Evolutionary conservation across 2,888 invertebrate genomes (phyloP), one percentile per base, ranked within the genome.

Genomic region (Philaethria dido): DNA sequence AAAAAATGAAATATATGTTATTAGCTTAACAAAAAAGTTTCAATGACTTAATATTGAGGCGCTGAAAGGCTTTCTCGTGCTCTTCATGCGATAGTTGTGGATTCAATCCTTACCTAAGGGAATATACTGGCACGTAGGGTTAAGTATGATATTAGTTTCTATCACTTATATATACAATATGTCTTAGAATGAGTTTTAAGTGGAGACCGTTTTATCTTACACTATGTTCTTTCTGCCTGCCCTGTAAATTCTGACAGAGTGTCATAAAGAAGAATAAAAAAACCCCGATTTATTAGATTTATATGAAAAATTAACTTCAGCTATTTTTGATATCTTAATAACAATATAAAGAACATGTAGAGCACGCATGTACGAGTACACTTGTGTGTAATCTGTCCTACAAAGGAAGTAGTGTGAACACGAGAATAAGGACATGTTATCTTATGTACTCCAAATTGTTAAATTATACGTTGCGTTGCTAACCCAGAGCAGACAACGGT

Each of bases 361-460:
- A 39, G 6, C 13, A 13, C 13, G 39, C 39, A 13, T 11, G 1
- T 13, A 39, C 39, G 39, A 2, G 1, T 13, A 39, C 39, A 13
- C 1, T 39, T 39, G 39, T 11, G 13, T 1, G 13, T 3, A 11
- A n/a, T 11, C 3, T 52, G 52, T 16, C 52, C 29, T 11, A 52
- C 52, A 29, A 52, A 29, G n/a, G 16, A 52, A 33, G 16, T 33
- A 52, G 29, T 0, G 16, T 52, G 29, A 16, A 16, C n/a, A 33
- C 0, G 52, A 16, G 11, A 9, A 55, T 42, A 57, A 57, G 25
- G 20, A 22, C n/a, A 25, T 39, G 22, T 14, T 42, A 57, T n/a
- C n/a, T 20, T 14, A 55, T 57, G 22, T 57, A 42, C 11, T 52
- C 22, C 42, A 57, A 57, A 57, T 57, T 57, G 57, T 57, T 22